These are phyloP conservation scores for Morbakka virulenta DNA, from an alignment of 30 jellyfish, hydroid and myxozoan genomes.

Conservation along the genomic window DNA sequence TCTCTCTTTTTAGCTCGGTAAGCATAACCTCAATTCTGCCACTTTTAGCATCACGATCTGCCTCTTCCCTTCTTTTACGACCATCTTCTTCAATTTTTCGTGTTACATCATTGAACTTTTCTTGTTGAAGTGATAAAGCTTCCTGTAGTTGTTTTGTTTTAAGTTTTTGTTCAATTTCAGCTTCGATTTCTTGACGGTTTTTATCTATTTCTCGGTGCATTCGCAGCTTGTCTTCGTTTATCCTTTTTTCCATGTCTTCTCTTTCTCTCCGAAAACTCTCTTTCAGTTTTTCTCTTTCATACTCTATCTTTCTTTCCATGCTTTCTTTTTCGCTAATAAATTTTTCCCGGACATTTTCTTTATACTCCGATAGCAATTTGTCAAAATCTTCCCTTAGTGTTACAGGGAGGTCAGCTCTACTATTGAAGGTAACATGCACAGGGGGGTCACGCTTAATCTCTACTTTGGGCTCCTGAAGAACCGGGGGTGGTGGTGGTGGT, in stretches of 20 bases:
- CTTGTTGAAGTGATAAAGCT: constrained; percentile 74
- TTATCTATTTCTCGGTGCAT: constrained; percentile 73
- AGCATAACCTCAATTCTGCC: constrained; percentile 41
- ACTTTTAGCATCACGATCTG: constrained; percentile 50
- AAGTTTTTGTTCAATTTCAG: constrained; percentile 77
- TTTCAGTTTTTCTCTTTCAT: constrained; percentile 49
- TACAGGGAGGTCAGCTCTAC: constrained; percentile 77
- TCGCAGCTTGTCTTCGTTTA: constrained; percentile 65
- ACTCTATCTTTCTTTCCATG: constrained; percentile 73
- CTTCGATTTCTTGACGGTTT: constrained; percentile 89
- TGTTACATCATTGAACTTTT: constrained; percentile 72
- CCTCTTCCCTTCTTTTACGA: constrained; percentile 42
- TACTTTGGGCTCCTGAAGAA: constrained; percentile 15
- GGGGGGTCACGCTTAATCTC: constrained; percentile 34
- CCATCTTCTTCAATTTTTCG: constrained; percentile 84
- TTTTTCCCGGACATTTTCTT: constrained; percentile 62
- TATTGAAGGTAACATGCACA: constrained; percentile 20
- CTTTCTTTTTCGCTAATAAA: constrained; percentile 47
- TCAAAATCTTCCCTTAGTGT: constrained; percentile 84
- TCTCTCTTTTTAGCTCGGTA: constrained; percentile 67
- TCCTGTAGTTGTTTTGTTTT: constrained; percentile 86
- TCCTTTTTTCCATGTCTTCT: constrained; percentile 61
- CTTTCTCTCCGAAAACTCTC: constrained; percentile 52
- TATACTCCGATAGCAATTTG: constrained; percentile 72
- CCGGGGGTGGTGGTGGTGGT: constrained; percentile 28